A percentile compares a stretch with the other conserved stretches of the same genome.
Evolutionary conservation across 2,888 invertebrate genomes (phyloP).

Genomic region (Polyploca ridens): DNA sequence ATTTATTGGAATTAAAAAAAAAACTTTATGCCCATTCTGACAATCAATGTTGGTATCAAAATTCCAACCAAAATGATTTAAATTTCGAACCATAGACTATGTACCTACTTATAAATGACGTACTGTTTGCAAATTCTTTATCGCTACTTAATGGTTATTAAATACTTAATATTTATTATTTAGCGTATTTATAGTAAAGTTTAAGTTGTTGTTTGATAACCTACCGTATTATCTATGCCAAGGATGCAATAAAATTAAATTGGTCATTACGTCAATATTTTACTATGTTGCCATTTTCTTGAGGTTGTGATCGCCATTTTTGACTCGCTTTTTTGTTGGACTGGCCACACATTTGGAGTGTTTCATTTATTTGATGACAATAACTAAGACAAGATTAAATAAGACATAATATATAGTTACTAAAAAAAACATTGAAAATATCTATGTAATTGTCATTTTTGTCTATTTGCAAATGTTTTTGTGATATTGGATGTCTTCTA

Average conservation of each 20-base stretch:
- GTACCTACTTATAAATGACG: too few relatives aligned
- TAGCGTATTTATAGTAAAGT: constrained; percentile 22
- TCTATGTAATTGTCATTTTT: too few relatives aligned
- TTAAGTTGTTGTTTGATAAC: constrained; percentile 38
- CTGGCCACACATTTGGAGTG: neutral
- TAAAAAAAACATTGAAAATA: too few relatives aligned
- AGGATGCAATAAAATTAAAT: constrained; percentile 28
- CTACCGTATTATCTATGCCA: constrained; percentile 32
- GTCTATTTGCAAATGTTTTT: too few relatives aligned
- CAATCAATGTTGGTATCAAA: neutral
- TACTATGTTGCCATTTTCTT: neutral
- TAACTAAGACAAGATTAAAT: too few relatives aligned
- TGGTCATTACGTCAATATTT: constrained; percentile 3
- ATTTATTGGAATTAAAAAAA: too few relatives aligned
- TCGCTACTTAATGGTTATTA: neutral
- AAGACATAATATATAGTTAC: too few relatives aligned
- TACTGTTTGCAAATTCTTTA: neutral
- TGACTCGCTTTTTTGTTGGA: neutral
- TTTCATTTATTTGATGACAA: neutral
- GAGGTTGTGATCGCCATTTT: neutral
- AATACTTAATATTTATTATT: constrained; percentile 3
- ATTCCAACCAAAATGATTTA: neutral
- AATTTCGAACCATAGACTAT: neutral
- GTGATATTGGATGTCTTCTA: too few relatives aligned
- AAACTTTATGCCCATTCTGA: too few relatives aligned